Conservation (phyloP, 2,888 invertebrate species). For the Latheticus oryzae region DNA sequence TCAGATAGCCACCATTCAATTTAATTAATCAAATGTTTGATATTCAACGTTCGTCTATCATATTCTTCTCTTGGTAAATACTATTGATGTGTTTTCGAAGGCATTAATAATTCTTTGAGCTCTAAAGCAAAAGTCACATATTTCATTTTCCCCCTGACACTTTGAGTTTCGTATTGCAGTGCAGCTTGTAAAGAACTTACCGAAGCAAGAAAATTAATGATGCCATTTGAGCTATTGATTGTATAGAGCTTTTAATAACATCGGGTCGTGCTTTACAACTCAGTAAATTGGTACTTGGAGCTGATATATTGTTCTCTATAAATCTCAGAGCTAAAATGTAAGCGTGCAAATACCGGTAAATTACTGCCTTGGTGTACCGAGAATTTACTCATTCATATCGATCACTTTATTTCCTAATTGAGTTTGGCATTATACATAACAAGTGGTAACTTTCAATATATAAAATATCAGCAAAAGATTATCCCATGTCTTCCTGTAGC, state of each 20-base stretch:
- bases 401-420: constrained; percentile 55
- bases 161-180: constrained; percentile 51
- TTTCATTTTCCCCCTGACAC: constrained; percentile 51
- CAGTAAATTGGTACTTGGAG: constrained; percentile 58
- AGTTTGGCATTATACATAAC: too few relatives aligned
- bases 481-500: too few relatives aligned
- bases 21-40: constrained; percentile 14
- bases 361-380: constrained; percentile 55
- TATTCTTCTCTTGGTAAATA: constrained; percentile 12
- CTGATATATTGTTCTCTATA: constrained; percentile 57
- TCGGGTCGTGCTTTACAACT: constrained; percentile 58
- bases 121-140: constrained; percentile 51
- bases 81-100: constrained; percentile 35
- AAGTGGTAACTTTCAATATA: not conserved
- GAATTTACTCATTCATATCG: constrained; percentile 55
- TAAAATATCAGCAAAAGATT: too few relatives aligned
- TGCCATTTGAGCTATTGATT: constrained; percentile 58
- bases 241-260: constrained; percentile 58
- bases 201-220: constrained; percentile 57
- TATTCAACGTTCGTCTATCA: constrained; percentile 12
- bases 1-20: too few relatives aligned
- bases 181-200: constrained; percentile 53
- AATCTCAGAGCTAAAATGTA: constrained; percentile 56
- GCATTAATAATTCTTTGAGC: constrained; percentile 38
- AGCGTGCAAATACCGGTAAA: constrained; percentile 57